phyloP scores from a whole-genome alignment of 2,113 vertebrate species.

The Pygoscelis antarcticus region DNA sequence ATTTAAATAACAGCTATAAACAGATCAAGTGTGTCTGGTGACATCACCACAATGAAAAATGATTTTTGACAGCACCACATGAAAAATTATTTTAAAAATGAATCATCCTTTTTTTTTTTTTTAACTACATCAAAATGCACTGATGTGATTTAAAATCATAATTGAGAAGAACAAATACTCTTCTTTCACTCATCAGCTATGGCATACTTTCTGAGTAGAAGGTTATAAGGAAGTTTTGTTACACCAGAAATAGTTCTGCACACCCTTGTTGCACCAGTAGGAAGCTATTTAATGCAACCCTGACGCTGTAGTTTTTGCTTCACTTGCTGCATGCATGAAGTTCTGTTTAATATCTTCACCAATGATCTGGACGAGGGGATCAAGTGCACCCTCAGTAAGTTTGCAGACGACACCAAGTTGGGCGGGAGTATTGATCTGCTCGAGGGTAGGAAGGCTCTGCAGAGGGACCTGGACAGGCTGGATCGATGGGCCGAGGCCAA shows the following conservation, averaged over 20 bases:
- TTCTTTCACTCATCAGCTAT: not conserved
- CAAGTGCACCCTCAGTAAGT: no score
- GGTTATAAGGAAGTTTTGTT: not conserved
- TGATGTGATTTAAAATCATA: not conserved
- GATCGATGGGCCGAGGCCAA: no score
- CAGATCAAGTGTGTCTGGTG: not conserved
- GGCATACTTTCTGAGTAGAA: not conserved
- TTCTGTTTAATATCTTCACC: no score
- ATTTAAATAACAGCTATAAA: slow-evolving; percentile 37
- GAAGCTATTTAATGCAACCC: not conserved
- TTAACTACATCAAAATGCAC: not conserved
- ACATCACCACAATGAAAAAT: not conserved
- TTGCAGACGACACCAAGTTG: no score
- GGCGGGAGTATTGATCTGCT: no score
- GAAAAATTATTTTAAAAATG: not conserved
- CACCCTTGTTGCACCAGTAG: not conserved
- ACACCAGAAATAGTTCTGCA: not conserved
- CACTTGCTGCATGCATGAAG: not conserved
- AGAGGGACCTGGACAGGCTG: no score
- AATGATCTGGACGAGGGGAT: no score
- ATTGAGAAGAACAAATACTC: not conserved
- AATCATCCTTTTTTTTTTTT: not conserved
- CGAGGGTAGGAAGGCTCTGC: no score
- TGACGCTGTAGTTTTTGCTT: not conserved
- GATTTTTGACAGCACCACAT: not conserved